A percentile compares a stretch with the other conserved stretches of the same genome.
Evolutionary conservation across 2,888 invertebrate species (phyloP).

Genomic region (Synergus gifuensis): DNA sequence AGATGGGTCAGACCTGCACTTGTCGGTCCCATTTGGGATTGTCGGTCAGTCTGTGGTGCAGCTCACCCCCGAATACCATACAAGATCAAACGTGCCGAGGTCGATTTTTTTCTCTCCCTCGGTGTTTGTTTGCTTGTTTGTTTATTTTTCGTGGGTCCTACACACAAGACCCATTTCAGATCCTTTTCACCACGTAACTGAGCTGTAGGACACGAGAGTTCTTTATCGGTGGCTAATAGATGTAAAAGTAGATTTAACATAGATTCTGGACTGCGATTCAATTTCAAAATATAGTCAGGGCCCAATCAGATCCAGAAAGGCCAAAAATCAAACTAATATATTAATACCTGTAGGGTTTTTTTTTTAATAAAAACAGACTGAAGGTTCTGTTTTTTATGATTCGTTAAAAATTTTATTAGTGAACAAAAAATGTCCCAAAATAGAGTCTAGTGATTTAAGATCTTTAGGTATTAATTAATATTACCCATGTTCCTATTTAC

Average conservation of each 20-base stretch:
- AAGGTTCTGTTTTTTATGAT: constrained; percentile 22
- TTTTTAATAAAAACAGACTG: not conserved
- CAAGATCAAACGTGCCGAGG: constrained; percentile 64
- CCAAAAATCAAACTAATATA: constrained; percentile 8
- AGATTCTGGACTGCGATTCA: not conserved
- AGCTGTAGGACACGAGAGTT: not conserved
- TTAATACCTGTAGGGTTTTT: not conserved
- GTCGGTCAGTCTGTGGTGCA: constrained; percentile 45
- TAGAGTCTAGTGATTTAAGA: too few relatives aligned
- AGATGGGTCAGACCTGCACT: constrained; percentile 52
- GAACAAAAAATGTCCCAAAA: too few relatives aligned
- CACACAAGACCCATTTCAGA: constrained; percentile 29
- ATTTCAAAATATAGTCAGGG: not conserved
- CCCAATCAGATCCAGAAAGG: constrained; percentile 14
- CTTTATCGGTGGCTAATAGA: constrained; percentile 16
- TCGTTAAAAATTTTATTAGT: not conserved
- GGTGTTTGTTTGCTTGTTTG: constrained; percentile 70
- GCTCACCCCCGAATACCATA: constrained; percentile 61
- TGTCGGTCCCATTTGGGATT: constrained; percentile 53
- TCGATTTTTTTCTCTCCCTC: constrained; percentile 50
- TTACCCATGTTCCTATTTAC: too few relatives aligned
- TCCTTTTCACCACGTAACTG: constrained; percentile 17
- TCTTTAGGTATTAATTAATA: too few relatives aligned
- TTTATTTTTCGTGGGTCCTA: constrained; percentile 57
- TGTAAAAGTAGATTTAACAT: not conserved